These are phyloP conservation scores for Engystomops pustulosus DNA, from an alignment of 2,113 vertebrate genomes.

Conservation along the genomic window DNA sequence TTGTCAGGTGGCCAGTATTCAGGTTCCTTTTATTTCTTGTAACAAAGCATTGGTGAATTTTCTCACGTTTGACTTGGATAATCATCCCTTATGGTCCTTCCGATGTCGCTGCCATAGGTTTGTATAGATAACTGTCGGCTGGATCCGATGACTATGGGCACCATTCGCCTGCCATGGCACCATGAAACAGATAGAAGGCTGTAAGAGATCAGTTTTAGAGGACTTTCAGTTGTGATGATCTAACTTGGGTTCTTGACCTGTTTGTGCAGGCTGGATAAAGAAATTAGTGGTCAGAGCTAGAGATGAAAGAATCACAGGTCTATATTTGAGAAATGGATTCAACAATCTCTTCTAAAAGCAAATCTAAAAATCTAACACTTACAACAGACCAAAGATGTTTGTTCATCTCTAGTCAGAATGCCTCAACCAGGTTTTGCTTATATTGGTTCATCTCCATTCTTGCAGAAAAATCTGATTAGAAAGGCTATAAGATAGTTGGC, in stretches of 20 bases:
- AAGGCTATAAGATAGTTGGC: background rate
- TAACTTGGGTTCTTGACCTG: no score
- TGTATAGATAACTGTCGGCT: background rate
- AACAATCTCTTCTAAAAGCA: no score
- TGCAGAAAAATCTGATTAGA: background rate
- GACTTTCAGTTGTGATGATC: background rate
- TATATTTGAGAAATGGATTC: no score
- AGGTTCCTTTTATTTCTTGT: slow-evolving; percentile 40
- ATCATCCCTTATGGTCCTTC: background rate
- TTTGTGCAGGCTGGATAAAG: background rate
- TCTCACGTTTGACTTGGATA: background rate
- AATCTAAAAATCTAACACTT: no score
- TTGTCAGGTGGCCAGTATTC: slow-evolving; percentile 77
- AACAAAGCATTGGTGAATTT: background rate
- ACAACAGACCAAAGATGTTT: no score
- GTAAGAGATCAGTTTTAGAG: background rate
- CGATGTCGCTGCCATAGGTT: background rate
- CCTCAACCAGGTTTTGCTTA: background rate
- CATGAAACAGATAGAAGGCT: background rate
- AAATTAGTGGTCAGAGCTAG: background rate
- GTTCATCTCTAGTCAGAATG: background rate
- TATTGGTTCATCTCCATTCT: background rate
- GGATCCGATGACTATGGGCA: background rate
- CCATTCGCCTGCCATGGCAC: background rate
- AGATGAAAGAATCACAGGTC: background rate